These are phyloP conservation scores for Melanotaenia trifasciata DNA, from an alignment of 2,797 vertebrate genomes.

Conservation along the genomic window DNA sequence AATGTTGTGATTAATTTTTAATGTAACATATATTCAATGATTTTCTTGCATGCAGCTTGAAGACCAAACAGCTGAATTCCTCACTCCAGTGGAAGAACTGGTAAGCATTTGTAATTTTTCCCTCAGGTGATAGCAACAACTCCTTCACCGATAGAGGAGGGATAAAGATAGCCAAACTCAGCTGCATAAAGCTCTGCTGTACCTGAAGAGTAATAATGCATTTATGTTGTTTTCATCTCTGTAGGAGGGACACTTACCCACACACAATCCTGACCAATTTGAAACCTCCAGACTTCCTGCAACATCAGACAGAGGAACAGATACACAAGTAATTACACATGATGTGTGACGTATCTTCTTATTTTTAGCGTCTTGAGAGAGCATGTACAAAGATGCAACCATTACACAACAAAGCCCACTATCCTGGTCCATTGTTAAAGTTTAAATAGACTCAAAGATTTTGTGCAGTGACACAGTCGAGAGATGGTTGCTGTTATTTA, in stretches of 20 bases:
- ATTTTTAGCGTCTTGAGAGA: neutral
- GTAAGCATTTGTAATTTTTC: conserved; percentile 12
- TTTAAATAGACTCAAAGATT: neutral
- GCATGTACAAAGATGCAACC: neutral
- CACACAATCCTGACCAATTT: conserved; percentile 23
- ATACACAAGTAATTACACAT: conserved; percentile 40
- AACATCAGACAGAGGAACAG: conserved; percentile 22
- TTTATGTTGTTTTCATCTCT: conserved; percentile 31
- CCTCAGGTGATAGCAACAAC: conserved; percentile 16
- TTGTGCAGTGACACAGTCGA: neutral
- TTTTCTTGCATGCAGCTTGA: conserved; percentile 40
- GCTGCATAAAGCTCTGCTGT: conserved; percentile 5
- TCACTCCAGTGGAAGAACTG: conserved; percentile 27
- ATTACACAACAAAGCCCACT: neutral
- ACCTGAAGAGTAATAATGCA: conserved; percentile 18
- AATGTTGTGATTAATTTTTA: conserved; percentile 33
- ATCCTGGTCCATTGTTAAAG: neutral
- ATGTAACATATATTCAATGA: conserved; percentile 10
- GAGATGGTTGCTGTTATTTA: neutral
- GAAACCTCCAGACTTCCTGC: conserved; percentile 32
- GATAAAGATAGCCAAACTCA: conserved; percentile 31
- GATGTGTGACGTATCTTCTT: conserved; percentile 2
- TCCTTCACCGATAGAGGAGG: conserved; percentile 12
- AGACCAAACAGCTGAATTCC: conserved; percentile 40
- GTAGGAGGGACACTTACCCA: conserved; percentile 42